phyloP scores from a whole-genome alignment of 1,140 invertebrate species.

The Zophobas atratus region DNA sequence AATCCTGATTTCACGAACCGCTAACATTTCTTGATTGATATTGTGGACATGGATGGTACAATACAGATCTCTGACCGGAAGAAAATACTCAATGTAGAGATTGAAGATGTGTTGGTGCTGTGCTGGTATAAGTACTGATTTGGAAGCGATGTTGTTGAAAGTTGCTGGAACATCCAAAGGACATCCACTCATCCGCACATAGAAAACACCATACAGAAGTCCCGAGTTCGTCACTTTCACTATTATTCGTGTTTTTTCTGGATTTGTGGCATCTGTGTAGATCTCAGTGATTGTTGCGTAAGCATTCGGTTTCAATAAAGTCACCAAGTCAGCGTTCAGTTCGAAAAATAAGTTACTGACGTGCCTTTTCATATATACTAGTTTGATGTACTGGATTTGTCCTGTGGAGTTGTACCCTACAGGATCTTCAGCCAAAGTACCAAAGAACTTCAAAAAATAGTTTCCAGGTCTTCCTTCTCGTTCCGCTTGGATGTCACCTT shows the following conservation, averaged over 20 bases:
- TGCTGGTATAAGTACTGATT: conserved; percentile 65
- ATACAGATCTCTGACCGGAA: conserved; percentile 65
- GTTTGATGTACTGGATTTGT: conserved; percentile 64
- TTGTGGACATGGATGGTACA: conserved; percentile 69
- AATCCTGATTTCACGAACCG: conserved; percentile 66
- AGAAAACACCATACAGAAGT: conserved; percentile 65
- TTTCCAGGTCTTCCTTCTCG: conserved; percentile 65
- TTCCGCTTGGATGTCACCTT: conserved; percentile 67
- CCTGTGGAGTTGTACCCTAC: conserved; percentile 63
- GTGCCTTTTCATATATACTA: conserved; percentile 66
- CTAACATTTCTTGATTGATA: conserved; percentile 65
- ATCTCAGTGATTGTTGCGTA: conserved; percentile 68
- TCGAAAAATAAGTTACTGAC: conserved; percentile 68
- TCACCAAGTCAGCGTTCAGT: conserved; percentile 68
- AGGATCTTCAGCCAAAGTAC: conserved; percentile 65
- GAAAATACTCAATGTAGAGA: conserved; percentile 64
- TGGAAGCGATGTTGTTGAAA: conserved; percentile 66
- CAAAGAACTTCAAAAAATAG: conserved; percentile 71
- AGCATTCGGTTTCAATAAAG: conserved; percentile 65
- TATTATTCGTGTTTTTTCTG: conserved; percentile 66
- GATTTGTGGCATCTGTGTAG: conserved; percentile 66
- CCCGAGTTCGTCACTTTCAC: conserved; percentile 69
- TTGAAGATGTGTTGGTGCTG: conserved; percentile 67
- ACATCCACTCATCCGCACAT: conserved; percentile 67
- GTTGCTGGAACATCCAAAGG: conserved; percentile 66